These are phyloP conservation scores for Notolepis coatsorum DNA, from an alignment of 2,797 vertebrate genomes.

Conservation along the genomic window DNA sequence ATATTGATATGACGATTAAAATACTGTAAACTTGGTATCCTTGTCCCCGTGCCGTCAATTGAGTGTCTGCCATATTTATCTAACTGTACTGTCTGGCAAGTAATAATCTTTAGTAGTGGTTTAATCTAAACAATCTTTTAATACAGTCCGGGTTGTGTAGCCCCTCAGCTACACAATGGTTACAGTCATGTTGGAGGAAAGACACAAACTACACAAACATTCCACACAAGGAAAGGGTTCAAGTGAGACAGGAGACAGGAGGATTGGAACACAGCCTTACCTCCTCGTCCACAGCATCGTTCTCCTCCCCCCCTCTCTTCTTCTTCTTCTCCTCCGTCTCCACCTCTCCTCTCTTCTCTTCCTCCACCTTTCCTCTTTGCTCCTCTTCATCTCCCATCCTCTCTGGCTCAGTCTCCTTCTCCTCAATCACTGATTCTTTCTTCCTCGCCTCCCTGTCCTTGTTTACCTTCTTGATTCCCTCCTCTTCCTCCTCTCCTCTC, in stretches of 20 bases:
- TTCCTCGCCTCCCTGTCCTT: neutral
- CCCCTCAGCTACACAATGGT: too few species aligned
- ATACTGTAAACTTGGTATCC: too few species aligned
- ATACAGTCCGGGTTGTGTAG: too few species aligned
- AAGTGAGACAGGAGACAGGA: neutral
- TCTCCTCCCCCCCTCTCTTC: neutral
- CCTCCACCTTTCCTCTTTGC: neutral
- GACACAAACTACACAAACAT: conserved; percentile 9
- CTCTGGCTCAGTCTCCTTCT: neutral
- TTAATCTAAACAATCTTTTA: too few species aligned
- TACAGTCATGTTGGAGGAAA: neutral
- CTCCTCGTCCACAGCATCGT: conserved; percentile 26
- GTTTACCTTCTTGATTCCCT: neutral
- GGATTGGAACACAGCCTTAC: conserved; percentile 12
- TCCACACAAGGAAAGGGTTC: neutral
- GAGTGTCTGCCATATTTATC: too few species aligned
- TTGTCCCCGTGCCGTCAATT: too few species aligned
- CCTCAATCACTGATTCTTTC: neutral
- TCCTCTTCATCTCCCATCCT: neutral
- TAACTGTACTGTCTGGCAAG: too few species aligned
- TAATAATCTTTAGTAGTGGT: too few species aligned
- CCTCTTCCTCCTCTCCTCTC: neutral
- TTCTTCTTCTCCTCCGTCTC: neutral
- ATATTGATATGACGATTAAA: too few species aligned
- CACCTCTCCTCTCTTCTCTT: neutral